Conservation (phyloP, 2,888 invertebrate genomes). For the Spisula subtruncata region DNA sequence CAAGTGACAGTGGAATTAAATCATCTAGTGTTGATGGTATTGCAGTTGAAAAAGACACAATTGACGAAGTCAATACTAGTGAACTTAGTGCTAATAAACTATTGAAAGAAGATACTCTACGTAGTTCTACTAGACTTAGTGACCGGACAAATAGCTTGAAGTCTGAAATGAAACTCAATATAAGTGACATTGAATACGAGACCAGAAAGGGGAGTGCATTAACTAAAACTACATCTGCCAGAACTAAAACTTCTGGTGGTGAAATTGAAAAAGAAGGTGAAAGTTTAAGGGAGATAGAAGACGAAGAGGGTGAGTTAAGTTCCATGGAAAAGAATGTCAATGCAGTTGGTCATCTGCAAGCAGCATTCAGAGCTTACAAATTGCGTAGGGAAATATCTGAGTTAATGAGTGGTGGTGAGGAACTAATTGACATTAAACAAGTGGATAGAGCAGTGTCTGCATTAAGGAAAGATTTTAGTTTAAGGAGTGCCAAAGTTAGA, state of each 20-base stretch:
- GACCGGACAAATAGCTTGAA: constrained; percentile 39
- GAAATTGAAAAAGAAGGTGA: constrained; percentile 70
- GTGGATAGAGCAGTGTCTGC: constrained; percentile 71
- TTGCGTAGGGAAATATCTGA: constrained; percentile 69
- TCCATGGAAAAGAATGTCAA: constrained; percentile 65
- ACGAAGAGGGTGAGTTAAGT: constrained; percentile 68
- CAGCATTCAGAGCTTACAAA: constrained; percentile 60
- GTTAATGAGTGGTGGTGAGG: constrained; percentile 64
- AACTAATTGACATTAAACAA: constrained; percentile 66
- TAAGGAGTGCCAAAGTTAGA: constrained; percentile 67
- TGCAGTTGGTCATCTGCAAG: constrained; percentile 65
- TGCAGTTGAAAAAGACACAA: not conserved
- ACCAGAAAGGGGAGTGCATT: constrained; percentile 43
- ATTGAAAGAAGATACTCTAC: constrained; percentile 31
- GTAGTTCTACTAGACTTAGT: constrained; percentile 54
- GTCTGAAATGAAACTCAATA: constrained; percentile 32
- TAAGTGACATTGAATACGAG: constrained; percentile 53
- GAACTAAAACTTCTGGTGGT: constrained; percentile 42
- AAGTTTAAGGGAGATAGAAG: constrained; percentile 67
- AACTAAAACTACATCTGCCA: constrained; percentile 25
- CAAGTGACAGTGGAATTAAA: constrained; percentile 23
- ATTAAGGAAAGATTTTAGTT: constrained; percentile 64
- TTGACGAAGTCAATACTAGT: not conserved
- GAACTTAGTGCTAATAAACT: not conserved
- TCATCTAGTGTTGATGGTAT: not conserved